Evolutionary conservation across 2,113 vertebrate genomes (phyloP), one percentile per base, ranked within the genome.

Genomic region (Cyanoramphus novaezelandiae): DNA sequence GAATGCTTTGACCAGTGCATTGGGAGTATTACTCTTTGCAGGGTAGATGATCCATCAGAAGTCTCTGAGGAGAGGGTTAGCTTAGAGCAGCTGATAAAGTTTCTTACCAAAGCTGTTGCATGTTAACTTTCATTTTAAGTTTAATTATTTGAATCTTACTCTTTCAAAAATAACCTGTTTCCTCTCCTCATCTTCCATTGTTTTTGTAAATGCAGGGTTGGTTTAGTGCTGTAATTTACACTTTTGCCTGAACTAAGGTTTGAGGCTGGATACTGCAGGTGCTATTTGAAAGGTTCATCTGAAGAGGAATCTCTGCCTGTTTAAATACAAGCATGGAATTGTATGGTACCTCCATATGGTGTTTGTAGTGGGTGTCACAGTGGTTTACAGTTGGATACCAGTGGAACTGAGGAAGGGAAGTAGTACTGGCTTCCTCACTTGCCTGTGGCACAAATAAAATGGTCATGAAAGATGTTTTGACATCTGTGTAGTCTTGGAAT

Each of bases 261-360:
- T 71, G 28, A 80, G 68, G 35, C 46, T 77, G 37, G 31, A 25
- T 46, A n/a, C 31, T 85, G 29, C 37, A 55, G 29, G 24, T 80
- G 60, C 39, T 72, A 0, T 60, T 78, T 60, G 57, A 75, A 55
- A 87, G 33, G 17, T 71, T 88, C n/a, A 5, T 8, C 35, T 92
- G 47, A 44, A 41, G 63, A 75, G 21, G 12, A 17, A 7, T 15
- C 39, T 69, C 43, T 44, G 10, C 27, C 14, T 43, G 12, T 67
- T 37, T 67, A 33, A 87, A 88, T 70, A 19, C 6, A 76, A 87
- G 20, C 47, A 35, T 29, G 49, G 17, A 53, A 28, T 71, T 82
- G 28, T 79, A 13, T 1, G 4, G 29, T 69, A 29, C 31, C 18
- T 65, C 16, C 0, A 0, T 69, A 21, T 44, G 19, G 1, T 31